Percentiles rank a stretch among this genome's conserved stretches.
Conservation (phyloP, 2,888 invertebrate species). For the Chouioia cunea region DNA sequence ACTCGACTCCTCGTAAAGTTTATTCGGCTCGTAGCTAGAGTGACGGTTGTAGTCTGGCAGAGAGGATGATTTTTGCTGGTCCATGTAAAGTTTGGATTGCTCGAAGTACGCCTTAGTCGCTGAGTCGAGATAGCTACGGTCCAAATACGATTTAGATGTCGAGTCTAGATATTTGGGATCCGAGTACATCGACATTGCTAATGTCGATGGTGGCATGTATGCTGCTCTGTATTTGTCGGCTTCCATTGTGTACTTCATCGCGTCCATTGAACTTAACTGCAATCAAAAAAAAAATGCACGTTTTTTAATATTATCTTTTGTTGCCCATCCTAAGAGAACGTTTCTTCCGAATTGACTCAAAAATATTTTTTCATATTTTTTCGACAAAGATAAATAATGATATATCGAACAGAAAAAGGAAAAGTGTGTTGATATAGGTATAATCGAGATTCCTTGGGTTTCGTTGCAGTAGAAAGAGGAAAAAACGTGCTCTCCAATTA, state of each 20-base stretch:
- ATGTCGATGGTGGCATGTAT: conserved; percentile 76
- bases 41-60: conserved; percentile 76
- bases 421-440: too few relatives aligned
- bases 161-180: conserved; percentile 78
- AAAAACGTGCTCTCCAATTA: not conserved
- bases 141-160: conserved; percentile 72
- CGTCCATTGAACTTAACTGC: conserved; percentile 78
- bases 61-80: conserved; percentile 64
- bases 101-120: conserved; percentile 80
- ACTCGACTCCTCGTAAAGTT: conserved; percentile 73
- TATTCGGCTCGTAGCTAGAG: conserved; percentile 74
- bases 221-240: conserved; percentile 81
- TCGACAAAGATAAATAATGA: too few relatives aligned
- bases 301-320: not conserved
- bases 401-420: too few relatives aligned
- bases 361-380: too few relatives aligned
- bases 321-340: too few relatives aligned
- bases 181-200: conserved; percentile 80
- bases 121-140: conserved; percentile 79
- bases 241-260: conserved; percentile 83
- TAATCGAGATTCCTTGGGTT: too few relatives aligned
- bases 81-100: conserved; percentile 81
- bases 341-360: too few relatives aligned
- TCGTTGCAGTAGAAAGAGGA: too few relatives aligned
- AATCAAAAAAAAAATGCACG: conserved; percentile 70